These are phyloP conservation scores for Apodemia duryi DNA, from an alignment of 2,888 invertebrate species.

Conservation along the genomic window DNA sequence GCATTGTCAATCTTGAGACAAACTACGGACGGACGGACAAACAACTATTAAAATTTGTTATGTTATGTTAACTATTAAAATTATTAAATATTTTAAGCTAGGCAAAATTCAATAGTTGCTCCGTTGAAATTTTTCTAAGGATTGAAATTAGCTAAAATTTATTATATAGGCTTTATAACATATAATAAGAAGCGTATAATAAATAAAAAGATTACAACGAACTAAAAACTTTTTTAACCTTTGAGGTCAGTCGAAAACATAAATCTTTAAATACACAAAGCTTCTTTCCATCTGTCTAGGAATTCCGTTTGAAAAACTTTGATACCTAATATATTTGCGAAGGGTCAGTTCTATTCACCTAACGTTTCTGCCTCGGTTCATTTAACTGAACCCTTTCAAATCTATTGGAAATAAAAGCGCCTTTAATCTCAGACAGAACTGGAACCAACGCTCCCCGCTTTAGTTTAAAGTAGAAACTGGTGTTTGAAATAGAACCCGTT, in stretches of 20 bases:
- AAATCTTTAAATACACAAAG: slow-evolving; percentile 30
- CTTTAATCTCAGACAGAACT: slow-evolving; percentile 41
- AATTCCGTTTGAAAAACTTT: slow-evolving; percentile 47
- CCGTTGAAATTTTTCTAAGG: too few species aligned
- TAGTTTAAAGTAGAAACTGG: neutral
- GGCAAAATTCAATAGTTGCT: too few species aligned
- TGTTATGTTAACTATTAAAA: too few species aligned
- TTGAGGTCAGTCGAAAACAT: neutral
- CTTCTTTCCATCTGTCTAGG: slow-evolving; percentile 31
- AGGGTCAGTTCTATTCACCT: slow-evolving; percentile 65
- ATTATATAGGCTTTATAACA: too few species aligned
- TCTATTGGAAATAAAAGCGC: slow-evolving; percentile 57
- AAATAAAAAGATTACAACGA: neutral
- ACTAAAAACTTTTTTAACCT: too few species aligned
- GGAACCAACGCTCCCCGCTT: slow-evolving; percentile 13
- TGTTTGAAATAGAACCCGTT: slow-evolving; percentile 22
- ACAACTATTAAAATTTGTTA: too few species aligned
- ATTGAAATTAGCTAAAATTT: too few species aligned
- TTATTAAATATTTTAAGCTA: too few species aligned
- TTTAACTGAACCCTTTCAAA: slow-evolving; percentile 52
- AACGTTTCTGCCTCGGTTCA: slow-evolving; percentile 55
- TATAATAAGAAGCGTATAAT: neutral
- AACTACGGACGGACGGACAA: too few species aligned
- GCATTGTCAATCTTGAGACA: too few species aligned
- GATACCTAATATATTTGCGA: slow-evolving; percentile 38